Percentiles rank a stretch among this genome's conserved stretches.
These are phyloP conservation scores for Melanchra persicariae DNA, from an alignment of 2,888 invertebrate genomes.

Conservation along the genomic window DNA sequence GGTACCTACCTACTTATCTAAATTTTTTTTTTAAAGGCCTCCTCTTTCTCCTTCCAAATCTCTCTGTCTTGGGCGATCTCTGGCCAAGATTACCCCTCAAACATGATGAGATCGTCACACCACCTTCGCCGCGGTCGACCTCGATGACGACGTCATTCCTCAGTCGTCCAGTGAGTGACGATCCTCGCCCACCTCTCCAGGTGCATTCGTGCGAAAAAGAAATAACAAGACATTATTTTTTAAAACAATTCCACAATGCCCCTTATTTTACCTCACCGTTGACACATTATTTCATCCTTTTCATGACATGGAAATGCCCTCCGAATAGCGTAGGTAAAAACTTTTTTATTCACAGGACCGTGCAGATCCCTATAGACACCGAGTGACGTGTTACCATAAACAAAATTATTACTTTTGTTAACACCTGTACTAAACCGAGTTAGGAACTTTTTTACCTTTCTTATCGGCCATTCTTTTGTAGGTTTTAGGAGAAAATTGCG, in stretches of 20 bases:
- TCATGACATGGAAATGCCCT: slow-evolving; percentile 37
- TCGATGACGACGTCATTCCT: no score
- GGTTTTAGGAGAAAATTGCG: slow-evolving; percentile 19
- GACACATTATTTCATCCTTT: slow-evolving; percentile 27
- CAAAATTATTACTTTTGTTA: slow-evolving; percentile 57
- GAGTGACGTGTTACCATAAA: slow-evolving; percentile 52
- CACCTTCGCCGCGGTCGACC: no score
- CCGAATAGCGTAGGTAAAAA: slow-evolving; percentile 22
- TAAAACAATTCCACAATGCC: slow-evolving; percentile 8
- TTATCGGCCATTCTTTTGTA: slow-evolving; percentile 29
- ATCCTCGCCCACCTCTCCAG: no score
- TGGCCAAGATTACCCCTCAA: no score
- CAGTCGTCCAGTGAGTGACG: no score
- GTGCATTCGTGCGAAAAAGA: background rate
- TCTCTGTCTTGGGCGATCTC: no score
- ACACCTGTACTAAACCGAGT: slow-evolving; percentile 53
- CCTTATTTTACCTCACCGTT: slow-evolving; percentile 9
- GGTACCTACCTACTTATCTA: no score
- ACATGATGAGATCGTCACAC: no score
- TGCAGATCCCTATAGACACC: slow-evolving; percentile 51
- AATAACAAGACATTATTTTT: background rate
- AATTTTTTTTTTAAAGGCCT: no score
- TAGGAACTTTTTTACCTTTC: slow-evolving; percentile 50
- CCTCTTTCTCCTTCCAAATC: no score
- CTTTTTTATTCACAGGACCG: slow-evolving; percentile 31